Evolutionary conservation across 2,113 vertebrate genomes (phyloP).

Genomic region (Microtus pennsylvanicus): DNA sequence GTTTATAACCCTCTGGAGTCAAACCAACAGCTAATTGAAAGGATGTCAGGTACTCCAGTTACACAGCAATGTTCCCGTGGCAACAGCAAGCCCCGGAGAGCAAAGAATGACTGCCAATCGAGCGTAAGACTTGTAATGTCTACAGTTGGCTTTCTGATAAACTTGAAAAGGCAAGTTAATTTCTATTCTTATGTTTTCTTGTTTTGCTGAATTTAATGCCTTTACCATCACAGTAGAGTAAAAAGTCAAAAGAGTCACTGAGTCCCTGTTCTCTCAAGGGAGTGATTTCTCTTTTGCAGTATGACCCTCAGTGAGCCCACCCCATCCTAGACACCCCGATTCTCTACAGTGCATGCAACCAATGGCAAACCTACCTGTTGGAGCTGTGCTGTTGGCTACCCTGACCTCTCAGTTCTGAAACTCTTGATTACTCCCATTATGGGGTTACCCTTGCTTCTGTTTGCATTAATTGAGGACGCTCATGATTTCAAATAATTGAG

Average conservation of each 20-base stretch:
- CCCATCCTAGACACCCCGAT: accelerated
- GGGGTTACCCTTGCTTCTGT: accelerated
- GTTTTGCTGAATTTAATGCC: neutral
- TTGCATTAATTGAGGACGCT: neutral
- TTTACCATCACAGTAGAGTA: neutral
- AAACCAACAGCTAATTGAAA: neutral
- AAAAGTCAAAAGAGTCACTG: neutral
- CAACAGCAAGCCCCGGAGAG: neutral
- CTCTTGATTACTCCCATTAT: no score
- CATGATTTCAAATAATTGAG: neutral
- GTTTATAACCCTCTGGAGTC: neutral
- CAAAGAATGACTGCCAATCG: neutral
- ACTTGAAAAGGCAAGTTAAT: neutral
- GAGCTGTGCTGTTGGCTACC: accelerated
- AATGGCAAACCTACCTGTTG: accelerated
- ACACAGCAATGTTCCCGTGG: neutral
- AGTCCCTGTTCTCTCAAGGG: neutral
- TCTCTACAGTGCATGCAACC: neutral
- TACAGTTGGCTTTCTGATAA: neutral
- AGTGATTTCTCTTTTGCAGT: accelerated
- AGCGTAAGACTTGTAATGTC: accelerated
- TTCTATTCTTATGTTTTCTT: neutral
- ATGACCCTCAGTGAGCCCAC: neutral
- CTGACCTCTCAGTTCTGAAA: neutral
- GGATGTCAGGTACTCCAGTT: neutral